Evolutionary conservation across 2,888 invertebrate species (phyloP), one percentile per base, ranked within the genome.

Genomic region (Alloscopus bannaensis): DNA sequence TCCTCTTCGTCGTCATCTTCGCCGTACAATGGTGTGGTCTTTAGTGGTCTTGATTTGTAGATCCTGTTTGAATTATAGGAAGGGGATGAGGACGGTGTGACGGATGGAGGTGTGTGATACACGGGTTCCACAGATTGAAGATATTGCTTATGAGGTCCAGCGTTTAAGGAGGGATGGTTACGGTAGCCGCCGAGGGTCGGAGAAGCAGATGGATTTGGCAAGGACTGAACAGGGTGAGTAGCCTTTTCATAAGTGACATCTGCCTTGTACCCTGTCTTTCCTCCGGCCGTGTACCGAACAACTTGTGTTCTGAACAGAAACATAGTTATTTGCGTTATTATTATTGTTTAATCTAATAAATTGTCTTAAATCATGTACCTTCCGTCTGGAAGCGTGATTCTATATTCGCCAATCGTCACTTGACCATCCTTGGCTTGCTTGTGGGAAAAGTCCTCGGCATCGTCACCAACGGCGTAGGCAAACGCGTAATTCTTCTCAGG

Each of bases 201-300:
- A 13, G 22, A 20, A 16, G 57, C 40, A 24, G 62, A 28, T 13
- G 57, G 28, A 13, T 13, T 13, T 6, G 40, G 13, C 1, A 69
- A 42, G 6, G 45, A 20, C 31, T 66, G 31, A 4, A 4, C 18
- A 4, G 45, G 8, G 18, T 26, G 29, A 31, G 50, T 24, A 47
- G 69, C n/a, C 0, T 26, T 36, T 87, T 94, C 93, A 87, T 94
- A 93, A 80, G 91, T 90, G 6, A 95, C 95, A 90, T 95, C 94
- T 84, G 96, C 96, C 87, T 95, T 94, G 89, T 94, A 96, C 28
- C 96, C 96, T 86, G 93, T 94, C 88, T 94, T 94, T 94, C 95
- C 95, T 87, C 95, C 95, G 0, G 94, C 94, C 0, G 93, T 94
- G 88, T 96, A 96, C 85, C 93, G 93, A 0, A 95, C 95, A 81